Evolutionary conservation across 2,113 vertebrate species (phyloP).

Genomic region (Festucalex cinctus): DNA sequence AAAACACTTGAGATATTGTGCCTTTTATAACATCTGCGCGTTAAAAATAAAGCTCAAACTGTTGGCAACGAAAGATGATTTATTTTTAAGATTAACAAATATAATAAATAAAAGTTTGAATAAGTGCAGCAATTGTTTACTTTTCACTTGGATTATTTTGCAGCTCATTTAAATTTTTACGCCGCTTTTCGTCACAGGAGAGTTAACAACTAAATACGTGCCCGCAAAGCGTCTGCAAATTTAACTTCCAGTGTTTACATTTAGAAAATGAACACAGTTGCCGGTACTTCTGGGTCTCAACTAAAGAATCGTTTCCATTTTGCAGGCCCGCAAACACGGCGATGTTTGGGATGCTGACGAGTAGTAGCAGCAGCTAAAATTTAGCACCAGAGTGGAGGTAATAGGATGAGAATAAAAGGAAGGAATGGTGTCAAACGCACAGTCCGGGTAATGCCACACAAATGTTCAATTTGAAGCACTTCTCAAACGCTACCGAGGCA

Average conservation of each 20-base stretch:
- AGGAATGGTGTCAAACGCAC: not conserved
- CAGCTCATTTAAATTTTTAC: not conserved
- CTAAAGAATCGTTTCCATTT: constrained; percentile 2
- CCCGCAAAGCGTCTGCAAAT: not conserved
- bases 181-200: not conserved
- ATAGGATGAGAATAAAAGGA: not conserved
- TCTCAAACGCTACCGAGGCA: not conserved
- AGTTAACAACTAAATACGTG: not conserved
- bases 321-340: constrained; percentile 7
- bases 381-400: constrained; percentile 22
- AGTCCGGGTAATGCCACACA: constrained; percentile 1
- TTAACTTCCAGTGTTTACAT: not conserved
- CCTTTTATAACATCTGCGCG: not conserved
- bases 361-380: constrained; percentile 6
- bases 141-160: not conserved
- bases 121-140: too few species aligned
- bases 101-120: too few species aligned
- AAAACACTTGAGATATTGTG: not conserved
- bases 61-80: not conserved
- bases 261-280: not conserved
- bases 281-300: constrained; percentile 14
- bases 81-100: too few species aligned
- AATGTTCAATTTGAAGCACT: constrained; percentile 1
- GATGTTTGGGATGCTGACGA: not conserved
- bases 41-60: not conserved